phyloP scores from a whole-genome alignment of 2,797 vertebrate genomes.

The Astyanax mexicanus region DNA sequence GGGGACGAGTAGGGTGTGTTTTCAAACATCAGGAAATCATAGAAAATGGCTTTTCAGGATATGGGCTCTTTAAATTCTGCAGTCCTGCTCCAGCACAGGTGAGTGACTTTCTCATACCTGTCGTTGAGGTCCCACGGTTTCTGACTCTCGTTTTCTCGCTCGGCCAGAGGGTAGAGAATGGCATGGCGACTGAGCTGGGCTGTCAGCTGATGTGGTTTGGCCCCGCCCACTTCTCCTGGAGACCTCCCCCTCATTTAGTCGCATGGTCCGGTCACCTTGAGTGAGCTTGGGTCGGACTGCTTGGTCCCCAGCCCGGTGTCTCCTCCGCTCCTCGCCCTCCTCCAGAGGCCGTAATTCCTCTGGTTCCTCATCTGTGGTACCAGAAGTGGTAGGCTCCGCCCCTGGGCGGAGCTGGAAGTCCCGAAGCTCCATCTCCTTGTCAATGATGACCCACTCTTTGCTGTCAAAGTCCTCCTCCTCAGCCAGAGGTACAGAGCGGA shows the following conservation, averaged over 20 bases:
- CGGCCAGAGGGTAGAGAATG: constrained; percentile 88
- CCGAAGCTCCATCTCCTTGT: constrained; percentile 89
- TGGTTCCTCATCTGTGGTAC: constrained; percentile 88
- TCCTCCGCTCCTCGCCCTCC: constrained; percentile 82
- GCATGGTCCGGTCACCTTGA: constrained; percentile 76
- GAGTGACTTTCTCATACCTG: constrained; percentile 79
- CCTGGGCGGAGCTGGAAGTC: constrained; percentile 87
- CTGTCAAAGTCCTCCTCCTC: constrained; percentile 92
- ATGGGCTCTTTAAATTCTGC: no score
- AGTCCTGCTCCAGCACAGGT: background rate
- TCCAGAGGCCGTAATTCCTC: constrained; percentile 88
- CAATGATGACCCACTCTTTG: constrained; percentile 92
- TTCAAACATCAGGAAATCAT: no score
- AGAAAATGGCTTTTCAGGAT: no score
- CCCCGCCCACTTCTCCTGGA: constrained; percentile 71
- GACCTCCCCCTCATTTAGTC: constrained; percentile 86
- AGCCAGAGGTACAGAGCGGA: constrained; percentile 84
- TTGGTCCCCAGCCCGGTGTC: constrained; percentile 74
- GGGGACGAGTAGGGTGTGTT: no score
- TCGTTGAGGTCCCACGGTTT: constrained; percentile 91
- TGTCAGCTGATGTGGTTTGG: constrained; percentile 65
- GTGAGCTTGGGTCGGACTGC: constrained; percentile 82
- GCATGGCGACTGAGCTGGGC: constrained; percentile 88
- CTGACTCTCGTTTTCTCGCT: constrained; percentile 89
- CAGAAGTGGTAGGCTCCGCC: constrained; percentile 87